Evolutionary conservation across 2,888 invertebrate genomes (phyloP).

Genomic region (Sarcophaga carnaria): DNA sequence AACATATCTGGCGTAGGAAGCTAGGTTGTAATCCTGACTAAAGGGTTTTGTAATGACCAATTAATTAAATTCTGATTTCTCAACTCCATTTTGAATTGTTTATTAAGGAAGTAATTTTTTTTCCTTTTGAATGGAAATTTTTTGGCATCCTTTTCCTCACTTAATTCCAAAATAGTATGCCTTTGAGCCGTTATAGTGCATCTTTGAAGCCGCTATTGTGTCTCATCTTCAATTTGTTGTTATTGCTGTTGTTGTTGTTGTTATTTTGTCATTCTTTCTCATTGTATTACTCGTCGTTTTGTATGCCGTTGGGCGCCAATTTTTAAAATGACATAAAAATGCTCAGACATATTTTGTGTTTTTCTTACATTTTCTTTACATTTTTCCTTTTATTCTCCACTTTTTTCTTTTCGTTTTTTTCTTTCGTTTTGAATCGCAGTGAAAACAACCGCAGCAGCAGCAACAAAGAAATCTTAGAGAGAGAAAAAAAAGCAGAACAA

Average conservation of each 20-base stretch:
- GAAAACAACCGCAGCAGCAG: constrained; percentile 13
- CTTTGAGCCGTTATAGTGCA: too few species aligned
- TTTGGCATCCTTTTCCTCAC: too few species aligned
- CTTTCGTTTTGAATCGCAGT: neutral
- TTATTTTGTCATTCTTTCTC: neutral
- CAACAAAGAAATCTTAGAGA: constrained; percentile 39
- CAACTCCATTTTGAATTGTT: too few species aligned
- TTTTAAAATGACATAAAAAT: constrained; percentile 71
- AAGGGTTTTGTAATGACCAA: too few species aligned
- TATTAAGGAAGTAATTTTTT: too few species aligned
- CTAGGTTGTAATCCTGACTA: too few species aligned
- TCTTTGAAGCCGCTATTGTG: neutral
- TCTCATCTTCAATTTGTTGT: neutral
- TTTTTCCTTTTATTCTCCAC: constrained; percentile 15
- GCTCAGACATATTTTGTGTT: constrained; percentile 61
- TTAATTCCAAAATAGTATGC: too few species aligned
- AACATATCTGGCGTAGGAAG: too few species aligned
- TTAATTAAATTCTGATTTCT: too few species aligned
- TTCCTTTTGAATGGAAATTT: too few species aligned
- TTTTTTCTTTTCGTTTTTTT: neutral
- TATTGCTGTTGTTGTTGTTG: neutral
- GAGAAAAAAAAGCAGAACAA: constrained; percentile 34
- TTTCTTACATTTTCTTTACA: constrained; percentile 6
- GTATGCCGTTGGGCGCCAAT: constrained; percentile 74
- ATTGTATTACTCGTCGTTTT: constrained; percentile 68